Evolutionary conservation across 30 jellyfish, hydroid and myxozoan genomes (phyloP).

Genomic region (Aurelia sp.): DNA sequence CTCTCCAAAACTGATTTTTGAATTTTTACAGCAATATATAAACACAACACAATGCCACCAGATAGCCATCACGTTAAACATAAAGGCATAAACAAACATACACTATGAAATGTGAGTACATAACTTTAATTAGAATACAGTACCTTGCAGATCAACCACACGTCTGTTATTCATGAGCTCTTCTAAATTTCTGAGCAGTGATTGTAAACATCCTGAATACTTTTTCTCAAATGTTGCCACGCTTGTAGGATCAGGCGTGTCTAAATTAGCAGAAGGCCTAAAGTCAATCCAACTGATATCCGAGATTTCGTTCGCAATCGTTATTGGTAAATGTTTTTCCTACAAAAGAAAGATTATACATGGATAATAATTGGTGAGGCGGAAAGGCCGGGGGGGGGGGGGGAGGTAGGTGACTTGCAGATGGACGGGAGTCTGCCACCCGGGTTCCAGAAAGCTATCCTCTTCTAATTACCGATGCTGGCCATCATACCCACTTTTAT

Average conservation of each 20-base stretch:
- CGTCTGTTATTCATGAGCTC: constrained; percentile 48
- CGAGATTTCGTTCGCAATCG: constrained; percentile 43
- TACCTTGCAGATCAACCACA: constrained; percentile 51
- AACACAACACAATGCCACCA: too few species aligned
- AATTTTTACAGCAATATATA: too few species aligned
- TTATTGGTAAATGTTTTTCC: constrained; percentile 46
- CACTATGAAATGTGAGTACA: too few species aligned
- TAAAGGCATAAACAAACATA: too few species aligned
- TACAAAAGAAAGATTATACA: background rate
- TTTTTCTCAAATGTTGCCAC: constrained; percentile 28
- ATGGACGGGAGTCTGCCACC: too few species aligned
- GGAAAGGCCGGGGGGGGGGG: too few species aligned
- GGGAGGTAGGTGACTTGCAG: too few species aligned
- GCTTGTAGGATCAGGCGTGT: constrained; percentile 30
- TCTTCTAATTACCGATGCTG: too few species aligned
- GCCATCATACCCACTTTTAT: too few species aligned
- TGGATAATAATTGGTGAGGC: background rate
- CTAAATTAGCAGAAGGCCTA: constrained; percentile 35
- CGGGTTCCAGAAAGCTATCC: too few species aligned
- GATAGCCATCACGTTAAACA: too few species aligned
- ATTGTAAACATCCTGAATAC: constrained; percentile 36
- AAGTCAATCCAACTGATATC: constrained; percentile 58
- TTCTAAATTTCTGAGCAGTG: constrained; percentile 40
- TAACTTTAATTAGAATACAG: background rate
- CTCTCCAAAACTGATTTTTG: too few species aligned